Evolutionary conservation across 2,888 invertebrate species (phyloP).

Genomic region (Drosophila falleni): DNA sequence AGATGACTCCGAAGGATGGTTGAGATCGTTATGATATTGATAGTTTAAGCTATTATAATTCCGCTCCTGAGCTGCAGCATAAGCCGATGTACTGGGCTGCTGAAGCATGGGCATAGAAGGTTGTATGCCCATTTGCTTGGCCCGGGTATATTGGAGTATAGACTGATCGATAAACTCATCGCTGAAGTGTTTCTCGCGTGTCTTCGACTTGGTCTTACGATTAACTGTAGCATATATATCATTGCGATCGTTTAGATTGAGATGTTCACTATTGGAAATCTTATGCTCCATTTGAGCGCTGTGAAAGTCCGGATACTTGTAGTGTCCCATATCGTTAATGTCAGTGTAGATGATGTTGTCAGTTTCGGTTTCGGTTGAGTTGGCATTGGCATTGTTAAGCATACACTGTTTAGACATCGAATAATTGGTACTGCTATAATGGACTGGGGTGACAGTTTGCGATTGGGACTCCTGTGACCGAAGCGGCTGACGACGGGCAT

Average conservation of each 20-base stretch:
- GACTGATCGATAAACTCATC: conserved; percentile 85
- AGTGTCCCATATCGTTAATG: conserved; percentile 85
- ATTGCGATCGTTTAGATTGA: conserved; percentile 83
- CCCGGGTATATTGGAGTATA: conserved; percentile 83
- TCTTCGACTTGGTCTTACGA: conserved; percentile 85
- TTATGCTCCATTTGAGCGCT: conserved; percentile 80
- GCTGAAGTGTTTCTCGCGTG: conserved; percentile 84
- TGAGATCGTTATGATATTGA: conserved; percentile 84
- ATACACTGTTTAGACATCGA: conserved; percentile 86
- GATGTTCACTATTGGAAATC: conserved; percentile 83
- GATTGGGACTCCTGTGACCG: conserved; percentile 85
- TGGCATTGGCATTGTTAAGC: conserved; percentile 84
- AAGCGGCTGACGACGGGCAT: conserved; percentile 85
- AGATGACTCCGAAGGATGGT: conserved; percentile 84
- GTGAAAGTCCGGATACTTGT: conserved; percentile 82
- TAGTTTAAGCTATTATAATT: conserved; percentile 74
- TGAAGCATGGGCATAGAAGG: conserved; percentile 55
- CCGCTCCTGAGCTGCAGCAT: conserved; percentile 69
- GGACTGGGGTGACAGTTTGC: conserved; percentile 85
- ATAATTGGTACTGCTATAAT: conserved; percentile 86
- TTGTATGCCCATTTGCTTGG: conserved; percentile 78
- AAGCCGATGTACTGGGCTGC: conserved; percentile 64
- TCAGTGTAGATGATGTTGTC: conserved; percentile 86
- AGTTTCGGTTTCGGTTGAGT: conserved; percentile 85
- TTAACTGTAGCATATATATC: conserved; percentile 86